Base-by-base conservation (phyloP, 2,888 invertebrate species). In the Baronia brevicornis region DNA sequence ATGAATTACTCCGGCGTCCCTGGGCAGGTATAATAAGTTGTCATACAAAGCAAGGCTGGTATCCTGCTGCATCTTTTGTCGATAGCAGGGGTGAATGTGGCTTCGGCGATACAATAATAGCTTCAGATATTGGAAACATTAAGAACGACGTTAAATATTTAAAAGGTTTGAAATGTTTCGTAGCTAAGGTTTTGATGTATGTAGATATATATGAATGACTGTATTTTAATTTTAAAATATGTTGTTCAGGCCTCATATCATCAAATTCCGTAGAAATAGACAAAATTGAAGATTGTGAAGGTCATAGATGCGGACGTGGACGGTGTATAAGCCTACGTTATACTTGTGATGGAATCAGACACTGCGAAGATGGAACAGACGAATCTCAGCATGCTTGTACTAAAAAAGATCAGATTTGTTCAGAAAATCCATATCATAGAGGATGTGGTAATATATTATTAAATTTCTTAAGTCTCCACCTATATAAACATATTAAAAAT, bases 1-100 rank as follows among this genome's bases (percentile, higher is more conserved):
- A 52, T 14, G 35, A 37, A 3, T 26, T 17, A 2, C 39, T 62
- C 3, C 43, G 45, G 20, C 60, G 54, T 1, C 60, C 74, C 15
- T 91, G 91, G 89, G 88, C 87, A 41, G 93, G 92, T 14, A 85
- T 88, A 9, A 84, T 93, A 7, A 88, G 88, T 20, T 94, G 93
- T 51, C 87, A 88, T 22, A 84, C 87, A 5, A 73, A 79, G 3
- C 67, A 66, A 15, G 91, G 90, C 9, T 93, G 93, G 92, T 90
- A 89, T 60, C 91, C 92, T 0, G 86, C 88, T 3, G 91, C 91
- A 0, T 78, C 90, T 4, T 93, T 89, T 51, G 72, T 84, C 6
- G 88, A 88, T 33, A 74, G 80, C 21, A 71, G 82, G 46, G 87
- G 88, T 17, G 85, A 74, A 32, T 90, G 90, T 47, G 86, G 85